phyloP scores from a whole-genome alignment of 1,140 invertebrate species.

The Pomphorhynchus laevis region DNA sequence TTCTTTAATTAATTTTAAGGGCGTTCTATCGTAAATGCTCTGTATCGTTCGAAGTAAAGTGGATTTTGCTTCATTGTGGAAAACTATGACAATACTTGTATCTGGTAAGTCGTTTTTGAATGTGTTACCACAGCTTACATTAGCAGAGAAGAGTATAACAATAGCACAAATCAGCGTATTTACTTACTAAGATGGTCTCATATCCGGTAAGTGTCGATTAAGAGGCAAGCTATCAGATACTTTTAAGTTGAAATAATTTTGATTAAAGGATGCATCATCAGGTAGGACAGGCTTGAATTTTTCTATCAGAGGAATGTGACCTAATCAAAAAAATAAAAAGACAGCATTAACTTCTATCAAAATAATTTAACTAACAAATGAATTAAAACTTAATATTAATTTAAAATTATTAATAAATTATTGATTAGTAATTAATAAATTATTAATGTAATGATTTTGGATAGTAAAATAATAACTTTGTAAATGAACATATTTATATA shows the following conservation, averaged over 20 bases:
- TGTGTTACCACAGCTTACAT: slow-evolving; percentile 22
- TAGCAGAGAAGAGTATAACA: slow-evolving; percentile 14
- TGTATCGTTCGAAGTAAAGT: slow-evolving; percentile 66
- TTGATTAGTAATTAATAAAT: no score
- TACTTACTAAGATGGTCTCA: slow-evolving; percentile 48
- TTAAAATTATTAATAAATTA: no score
- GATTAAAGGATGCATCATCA: no score
- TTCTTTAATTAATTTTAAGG: slow-evolving; percentile 43
- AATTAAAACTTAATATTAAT: no score
- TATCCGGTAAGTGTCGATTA: slow-evolving; percentile 67
- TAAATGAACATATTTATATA: no score
- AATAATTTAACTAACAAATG: no score
- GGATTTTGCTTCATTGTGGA: slow-evolving; percentile 91
- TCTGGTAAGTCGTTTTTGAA: slow-evolving; percentile 15
- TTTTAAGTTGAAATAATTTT: slow-evolving; percentile 80
- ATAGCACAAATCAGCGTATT: slow-evolving; percentile 20
- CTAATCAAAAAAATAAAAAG: no score
- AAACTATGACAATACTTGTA: slow-evolving; percentile 71
- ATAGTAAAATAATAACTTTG: no score
- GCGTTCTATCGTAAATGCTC: slow-evolving; percentile 70
- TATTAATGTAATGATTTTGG: no score
- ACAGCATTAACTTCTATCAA: no score
- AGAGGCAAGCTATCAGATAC: slow-evolving; percentile 85
- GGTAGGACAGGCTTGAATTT: no score
- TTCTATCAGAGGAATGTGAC: no score